Conservation (phyloP, 2,113 vertebrate species). For the Theristicus caerulescens region DNA sequence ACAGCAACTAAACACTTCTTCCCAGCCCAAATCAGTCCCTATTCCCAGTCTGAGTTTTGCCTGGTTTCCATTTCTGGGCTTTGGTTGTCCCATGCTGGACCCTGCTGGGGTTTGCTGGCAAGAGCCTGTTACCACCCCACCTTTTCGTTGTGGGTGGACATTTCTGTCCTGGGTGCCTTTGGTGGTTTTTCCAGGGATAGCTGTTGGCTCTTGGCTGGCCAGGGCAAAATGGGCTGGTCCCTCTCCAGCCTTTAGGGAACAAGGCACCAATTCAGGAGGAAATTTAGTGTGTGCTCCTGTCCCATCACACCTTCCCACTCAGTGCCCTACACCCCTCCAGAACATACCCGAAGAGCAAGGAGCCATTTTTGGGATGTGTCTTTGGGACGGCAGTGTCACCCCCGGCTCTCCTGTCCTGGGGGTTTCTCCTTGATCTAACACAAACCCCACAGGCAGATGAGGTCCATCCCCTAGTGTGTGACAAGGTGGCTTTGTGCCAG, state of each 20-base stretch:
- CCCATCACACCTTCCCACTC: neutral
- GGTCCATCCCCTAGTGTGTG: neutral
- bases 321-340: neutral
- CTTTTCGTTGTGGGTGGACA: neutral
- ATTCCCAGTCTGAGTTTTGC: neutral
- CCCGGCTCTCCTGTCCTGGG: rapidly evolving
- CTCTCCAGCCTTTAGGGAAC: neutral
- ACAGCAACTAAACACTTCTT: neutral
- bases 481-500: neutral
- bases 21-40: neutral
- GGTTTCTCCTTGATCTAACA: neutral
- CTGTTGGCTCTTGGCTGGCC: neutral
- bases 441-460: rapidly evolving
- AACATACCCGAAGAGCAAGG: rapidly evolving
- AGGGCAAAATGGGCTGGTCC: neutral
- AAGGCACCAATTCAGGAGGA: slow-evolving; percentile 6
- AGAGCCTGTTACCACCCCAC: neutral
- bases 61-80: neutral
- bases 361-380: neutral
- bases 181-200: slow-evolving; percentile 24
- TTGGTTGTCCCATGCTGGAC: neutral
- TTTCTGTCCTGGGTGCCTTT: neutral
- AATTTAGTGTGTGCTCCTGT: neutral
- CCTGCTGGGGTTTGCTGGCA: neutral
- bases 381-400: neutral